A percentile compares a stretch with the other conserved stretches of the same genome.
Evolutionary conservation across 2,797 vertebrate species (phyloP).

Genomic region (Leptodactylus fallax): DNA sequence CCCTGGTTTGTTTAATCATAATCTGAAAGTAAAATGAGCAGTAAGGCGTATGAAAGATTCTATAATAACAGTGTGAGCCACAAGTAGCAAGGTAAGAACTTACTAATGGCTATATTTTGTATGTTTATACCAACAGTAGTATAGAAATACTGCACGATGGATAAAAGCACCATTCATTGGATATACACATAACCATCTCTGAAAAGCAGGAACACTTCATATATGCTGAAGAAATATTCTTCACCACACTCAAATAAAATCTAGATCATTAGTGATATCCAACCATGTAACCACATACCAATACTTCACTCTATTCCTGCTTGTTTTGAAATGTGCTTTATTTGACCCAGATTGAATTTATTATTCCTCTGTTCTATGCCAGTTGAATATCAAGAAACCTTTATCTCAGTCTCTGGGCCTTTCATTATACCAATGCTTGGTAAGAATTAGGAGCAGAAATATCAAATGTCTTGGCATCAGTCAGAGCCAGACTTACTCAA

Average conservation of each 20-base stretch:
- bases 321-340: conserved; percentile 1
- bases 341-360: background rate
- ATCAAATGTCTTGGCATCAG: conserved; percentile 1
- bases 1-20: conserved; percentile 6
- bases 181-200: background rate
- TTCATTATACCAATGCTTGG: conserved; percentile 28
- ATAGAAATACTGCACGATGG: background rate
- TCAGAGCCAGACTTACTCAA: background rate
- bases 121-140: background rate
- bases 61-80: background rate
- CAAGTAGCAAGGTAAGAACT: background rate
- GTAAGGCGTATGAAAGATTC: background rate
- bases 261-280: background rate
- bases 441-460: conserved; percentile 26
- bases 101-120: background rate
- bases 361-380: background rate
- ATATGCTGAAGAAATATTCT: background rate
- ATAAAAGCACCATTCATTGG: background rate
- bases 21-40: conserved; percentile 19
- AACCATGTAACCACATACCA: conserved; percentile 8
- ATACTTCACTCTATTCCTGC: background rate
- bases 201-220: background rate
- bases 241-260: background rate
- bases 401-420: conserved; percentile 11
- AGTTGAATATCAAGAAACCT: conserved; percentile 14